Percentiles rank a stretch among this genome's conserved stretches.
Conservation (phyloP, 2,797 vertebrate species). For the Pagetopsis macropterus region DNA sequence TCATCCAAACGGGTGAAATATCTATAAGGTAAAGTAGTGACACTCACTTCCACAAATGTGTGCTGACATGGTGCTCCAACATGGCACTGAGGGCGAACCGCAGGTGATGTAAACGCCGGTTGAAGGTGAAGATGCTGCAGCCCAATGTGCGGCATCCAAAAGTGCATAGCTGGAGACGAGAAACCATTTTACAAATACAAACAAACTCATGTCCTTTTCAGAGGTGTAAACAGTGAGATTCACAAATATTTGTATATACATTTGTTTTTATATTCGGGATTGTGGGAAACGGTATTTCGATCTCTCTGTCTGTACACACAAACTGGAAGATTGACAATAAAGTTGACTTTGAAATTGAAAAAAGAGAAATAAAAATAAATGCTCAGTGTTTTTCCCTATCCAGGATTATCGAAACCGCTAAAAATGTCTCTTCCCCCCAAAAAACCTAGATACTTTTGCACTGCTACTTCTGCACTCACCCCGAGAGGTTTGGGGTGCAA, state of each 20-base stretch:
- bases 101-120: conserved; percentile 88
- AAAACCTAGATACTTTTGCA: conserved; percentile 3
- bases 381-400: background rate
- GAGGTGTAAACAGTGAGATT: background rate
- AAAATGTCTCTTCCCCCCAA: background rate
- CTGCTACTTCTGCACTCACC: conserved; percentile 77
- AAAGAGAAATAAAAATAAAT: background rate
- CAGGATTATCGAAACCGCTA: background rate
- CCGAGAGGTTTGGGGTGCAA: conserved; percentile 89
- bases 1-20: background rate
- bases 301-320: too few relatives aligned
- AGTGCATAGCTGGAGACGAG: conserved; percentile 85
- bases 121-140: conserved; percentile 89
- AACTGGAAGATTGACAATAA: too few relatives aligned
- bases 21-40: background rate
- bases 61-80: conserved; percentile 88
- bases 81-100: conserved; percentile 89
- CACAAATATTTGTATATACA: too few relatives aligned
- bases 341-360: background rate
- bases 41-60: conserved; percentile 90
- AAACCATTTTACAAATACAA: conserved; percentile 1
- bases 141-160: conserved; percentile 90
- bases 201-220: background rate
- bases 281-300: too few relatives aligned
- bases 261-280: too few relatives aligned